Evolutionary conservation across 2,113 vertebrate species (phyloP).

Genomic region (Chrysemys picta): DNA sequence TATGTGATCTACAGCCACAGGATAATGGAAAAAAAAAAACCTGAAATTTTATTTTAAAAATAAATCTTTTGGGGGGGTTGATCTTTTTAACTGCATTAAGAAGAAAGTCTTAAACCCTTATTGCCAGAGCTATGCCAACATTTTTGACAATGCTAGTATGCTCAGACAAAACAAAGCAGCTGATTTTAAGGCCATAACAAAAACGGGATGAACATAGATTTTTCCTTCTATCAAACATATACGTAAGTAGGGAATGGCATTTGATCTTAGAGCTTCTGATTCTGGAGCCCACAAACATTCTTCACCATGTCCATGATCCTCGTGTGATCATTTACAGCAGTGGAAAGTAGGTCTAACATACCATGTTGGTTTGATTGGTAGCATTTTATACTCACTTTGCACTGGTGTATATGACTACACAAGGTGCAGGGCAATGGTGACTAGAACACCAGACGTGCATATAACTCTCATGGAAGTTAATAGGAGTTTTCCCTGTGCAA

Average conservation of each 20-base stretch:
- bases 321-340: background rate
- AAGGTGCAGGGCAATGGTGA: background rate
- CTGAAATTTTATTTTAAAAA: background rate
- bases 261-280: background rate
- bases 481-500: fast-evolving
- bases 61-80: background rate
- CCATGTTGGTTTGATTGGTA: background rate
- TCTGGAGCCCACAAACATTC: background rate
- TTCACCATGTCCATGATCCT: background rate
- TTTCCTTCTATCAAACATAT: background rate
- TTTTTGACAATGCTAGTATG: background rate
- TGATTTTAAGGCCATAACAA: background rate
- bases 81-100: background rate
- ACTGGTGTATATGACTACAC: background rate
- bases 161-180: background rate
- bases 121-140: background rate
- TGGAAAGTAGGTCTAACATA: background rate
- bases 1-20: background rate
- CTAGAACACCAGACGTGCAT: fast-evolving
- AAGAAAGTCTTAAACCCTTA: background rate
- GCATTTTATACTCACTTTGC: background rate
- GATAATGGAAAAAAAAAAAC: background rate
- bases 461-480: background rate
- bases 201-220: no score
- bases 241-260: background rate